phyloP scores from a whole-genome alignment of 1,140 invertebrate genomes.

The Drosophila subpulchrella region DNA sequence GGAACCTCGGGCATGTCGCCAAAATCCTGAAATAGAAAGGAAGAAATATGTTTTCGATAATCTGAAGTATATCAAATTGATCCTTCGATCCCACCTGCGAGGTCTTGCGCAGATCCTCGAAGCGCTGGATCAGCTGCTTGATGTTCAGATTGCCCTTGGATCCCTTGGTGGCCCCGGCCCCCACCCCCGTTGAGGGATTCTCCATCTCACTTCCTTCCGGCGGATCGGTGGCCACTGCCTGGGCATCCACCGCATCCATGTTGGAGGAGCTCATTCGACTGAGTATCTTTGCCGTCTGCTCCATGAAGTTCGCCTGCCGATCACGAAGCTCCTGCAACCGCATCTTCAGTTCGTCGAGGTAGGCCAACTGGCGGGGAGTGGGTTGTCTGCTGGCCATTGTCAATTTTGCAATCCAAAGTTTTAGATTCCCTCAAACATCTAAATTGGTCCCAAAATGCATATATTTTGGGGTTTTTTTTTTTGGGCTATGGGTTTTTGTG shows the following conservation, averaged over 20 bases:
- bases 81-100: slow-evolving; percentile 23
- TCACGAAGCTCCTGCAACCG: slow-evolving; percentile 48
- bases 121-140: slow-evolving; percentile 56
- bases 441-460: background rate
- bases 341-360: slow-evolving; percentile 66
- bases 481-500: slow-evolving; percentile 8
- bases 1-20: slow-evolving; percentile 50
- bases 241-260: background rate
- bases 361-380: slow-evolving; percentile 58
- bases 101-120: slow-evolving; percentile 62
- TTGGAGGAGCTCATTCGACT: slow-evolving; percentile 38
- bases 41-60: too few relatives aligned
- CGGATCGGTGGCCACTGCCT: background rate
- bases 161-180: background rate
- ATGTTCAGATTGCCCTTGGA: slow-evolving; percentile 31
- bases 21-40: slow-evolving; percentile 20
- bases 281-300: slow-evolving; percentile 59
- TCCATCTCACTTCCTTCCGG: background rate
- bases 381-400: slow-evolving; percentile 15
- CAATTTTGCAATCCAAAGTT: slow-evolving; percentile 32
- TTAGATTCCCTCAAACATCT: background rate
- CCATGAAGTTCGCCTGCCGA: slow-evolving; percentile 63
- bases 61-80: background rate
- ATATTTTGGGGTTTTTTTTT: background rate
- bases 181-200: background rate